Percentiles rank a stretch among this genome's conserved stretches.
These are phyloP conservation scores for Bothrops alternatus DNA, from an alignment of 2,797 vertebrate genomes.

Conservation along the genomic window DNA sequence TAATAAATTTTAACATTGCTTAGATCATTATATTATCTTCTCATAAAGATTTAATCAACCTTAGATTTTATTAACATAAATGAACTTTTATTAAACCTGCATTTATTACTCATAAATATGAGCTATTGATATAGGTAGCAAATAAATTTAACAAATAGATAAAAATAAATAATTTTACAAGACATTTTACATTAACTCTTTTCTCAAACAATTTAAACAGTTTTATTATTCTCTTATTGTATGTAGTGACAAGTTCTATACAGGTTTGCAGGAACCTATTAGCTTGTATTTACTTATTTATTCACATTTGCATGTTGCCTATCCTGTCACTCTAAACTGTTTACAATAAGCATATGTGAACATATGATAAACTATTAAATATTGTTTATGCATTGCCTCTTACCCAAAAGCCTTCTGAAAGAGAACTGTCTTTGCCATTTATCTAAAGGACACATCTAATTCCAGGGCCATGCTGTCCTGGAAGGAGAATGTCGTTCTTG, in stretches of 20 bases:
- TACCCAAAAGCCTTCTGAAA: not conserved
- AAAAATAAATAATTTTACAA: not conserved
- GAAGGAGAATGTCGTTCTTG: not conserved
- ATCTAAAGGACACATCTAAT: not conserved
- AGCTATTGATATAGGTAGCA: not conserved
- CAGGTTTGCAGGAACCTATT: not conserved
- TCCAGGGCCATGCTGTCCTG: not conserved
- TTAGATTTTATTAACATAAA: not conserved
- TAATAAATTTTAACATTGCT: not conserved
- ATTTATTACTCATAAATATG: not conserved
- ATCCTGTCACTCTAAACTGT: not conserved
- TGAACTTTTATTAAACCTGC: not conserved
- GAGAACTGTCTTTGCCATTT: not conserved
- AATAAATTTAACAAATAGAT: not conserved
- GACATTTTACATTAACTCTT: not conserved
- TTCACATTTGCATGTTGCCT: not conserved
- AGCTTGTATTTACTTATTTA: not conserved
- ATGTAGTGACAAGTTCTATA: not conserved
- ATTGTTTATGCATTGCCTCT: not conserved
- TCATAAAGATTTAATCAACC: not conserved
- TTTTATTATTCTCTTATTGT: not conserved
- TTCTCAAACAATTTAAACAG: not conserved
- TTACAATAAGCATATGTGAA: not conserved
- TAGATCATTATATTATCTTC: not conserved
- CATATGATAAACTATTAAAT: not conserved